Base-by-base conservation (phyloP, 1,140 invertebrate species). In the Gonioctena quinquepunctata region DNA sequence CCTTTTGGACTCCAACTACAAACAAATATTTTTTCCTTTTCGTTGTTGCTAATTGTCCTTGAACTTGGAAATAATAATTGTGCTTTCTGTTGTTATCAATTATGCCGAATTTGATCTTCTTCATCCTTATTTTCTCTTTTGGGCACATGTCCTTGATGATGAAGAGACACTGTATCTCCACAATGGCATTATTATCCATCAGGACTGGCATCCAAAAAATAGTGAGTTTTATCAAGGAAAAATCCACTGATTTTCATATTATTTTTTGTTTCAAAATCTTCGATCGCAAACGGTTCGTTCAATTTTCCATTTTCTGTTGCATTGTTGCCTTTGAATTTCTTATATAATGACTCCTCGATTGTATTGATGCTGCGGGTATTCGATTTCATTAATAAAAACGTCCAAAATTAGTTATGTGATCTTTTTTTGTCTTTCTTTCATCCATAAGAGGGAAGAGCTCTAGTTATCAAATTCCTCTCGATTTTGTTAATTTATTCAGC, bases 401-500 rank as follows among this genome's bases (percentile, higher is more conserved):
- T 64, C 80, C 80, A 73, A 83, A 84, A 68, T 82, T 80, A 0
- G 80, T 83, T 22, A 80, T 79, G 82, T 85, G 7, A 83, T 28
- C 16, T 81, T 69, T 21, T 77, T 68, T 63, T 63, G 59, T 22
- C 80, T 66, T 22, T 79, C 64, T 21, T 69, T 68, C 22, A 70
- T 64, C 81, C 83, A 84, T 33, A 79, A 70, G n/a, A 68, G 64
- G 19, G 63, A 72, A 5, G 70, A 48, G 27, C 68, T 65, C 73
- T 83, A 80, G 18, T 26, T 16, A 25, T 25, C 0, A 8, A 27
- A 22, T 16, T 59, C 56, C 25, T 59, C 56, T 26, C 11, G 56
- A 25, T 59, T 59, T 59, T 26, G 19, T 59, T 16, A 59, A 59
- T 22, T 22, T 25, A 59, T 59, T 59, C 56, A 59, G n/a, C 8